Conservation (phyloP, 2,797 vertebrate species). For the Adelosebastes latens region DNA sequence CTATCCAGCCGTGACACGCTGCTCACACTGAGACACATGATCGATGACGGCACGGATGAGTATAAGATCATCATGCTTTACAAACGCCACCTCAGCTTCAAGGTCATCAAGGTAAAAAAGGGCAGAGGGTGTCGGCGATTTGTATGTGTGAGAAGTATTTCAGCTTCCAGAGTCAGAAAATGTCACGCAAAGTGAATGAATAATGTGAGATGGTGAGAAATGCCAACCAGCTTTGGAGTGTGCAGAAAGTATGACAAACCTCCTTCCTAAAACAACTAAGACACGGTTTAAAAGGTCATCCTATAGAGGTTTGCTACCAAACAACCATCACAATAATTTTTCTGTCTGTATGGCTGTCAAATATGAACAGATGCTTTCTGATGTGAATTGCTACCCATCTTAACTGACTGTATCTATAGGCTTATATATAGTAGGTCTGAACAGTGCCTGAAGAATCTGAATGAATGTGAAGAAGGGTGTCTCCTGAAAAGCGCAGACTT, state of each 20-base stretch:
- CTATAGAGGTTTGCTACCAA: not conserved
- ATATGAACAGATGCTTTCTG: not conserved
- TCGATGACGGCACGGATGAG: slow-evolving; percentile 94
- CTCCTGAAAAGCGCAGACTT: not conserved
- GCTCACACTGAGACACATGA: slow-evolving; percentile 93
- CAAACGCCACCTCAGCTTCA: slow-evolving; percentile 95
- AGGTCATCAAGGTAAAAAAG: slow-evolving; percentile 93
- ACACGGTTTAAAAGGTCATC: not conserved
- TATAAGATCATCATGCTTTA: slow-evolving; percentile 99
- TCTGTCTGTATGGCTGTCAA: not conserved
- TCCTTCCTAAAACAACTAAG: not conserved
- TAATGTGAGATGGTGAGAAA: not conserved
- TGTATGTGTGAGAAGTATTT: not conserved
- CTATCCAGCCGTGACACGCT: slow-evolving; percentile 93
- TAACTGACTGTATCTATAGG: not conserved
- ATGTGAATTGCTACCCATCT: not conserved
- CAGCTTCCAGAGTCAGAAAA: not conserved
- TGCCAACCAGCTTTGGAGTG: not conserved
- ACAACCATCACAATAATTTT: not conserved
- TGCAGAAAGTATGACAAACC: not conserved
- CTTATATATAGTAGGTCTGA: not conserved
- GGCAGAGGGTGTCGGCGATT: not conserved
- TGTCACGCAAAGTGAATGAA: not conserved
- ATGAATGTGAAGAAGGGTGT: not conserved
- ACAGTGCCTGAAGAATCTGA: not conserved